Percentiles rank a stretch among this genome's conserved stretches.
Evolutionary conservation across 2,797 vertebrate species (phyloP).

Genomic region (Melanotaenia nigrans): DNA sequence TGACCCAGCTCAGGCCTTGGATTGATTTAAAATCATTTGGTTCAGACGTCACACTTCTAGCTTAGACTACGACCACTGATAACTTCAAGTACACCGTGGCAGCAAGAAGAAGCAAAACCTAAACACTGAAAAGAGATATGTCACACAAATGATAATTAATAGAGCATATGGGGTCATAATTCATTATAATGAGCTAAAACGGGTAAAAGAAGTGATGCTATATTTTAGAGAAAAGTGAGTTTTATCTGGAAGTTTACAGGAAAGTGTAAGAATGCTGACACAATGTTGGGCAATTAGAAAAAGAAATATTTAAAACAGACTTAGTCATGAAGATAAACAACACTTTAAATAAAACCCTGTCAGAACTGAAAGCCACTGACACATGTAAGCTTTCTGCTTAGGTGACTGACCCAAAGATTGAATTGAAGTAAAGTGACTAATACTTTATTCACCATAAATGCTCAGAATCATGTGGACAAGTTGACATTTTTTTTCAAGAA

Average conservation of each 20-base stretch:
- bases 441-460: background rate
- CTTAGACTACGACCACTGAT: slow-evolving; percentile 83
- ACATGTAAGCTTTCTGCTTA: slow-evolving; percentile 19
- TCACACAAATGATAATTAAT: slow-evolving; percentile 73
- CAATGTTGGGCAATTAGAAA: slow-evolving; percentile 45
- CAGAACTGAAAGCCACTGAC: slow-evolving; percentile 21
- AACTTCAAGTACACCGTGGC: slow-evolving; percentile 76
- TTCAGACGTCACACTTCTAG: slow-evolving; percentile 77
- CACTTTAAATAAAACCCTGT: slow-evolving; percentile 16
- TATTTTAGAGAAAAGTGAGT: slow-evolving; percentile 14
- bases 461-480: background rate
- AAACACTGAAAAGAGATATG: slow-evolving; percentile 72
- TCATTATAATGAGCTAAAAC: slow-evolving; percentile 52
- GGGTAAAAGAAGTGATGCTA: slow-evolving; percentile 3
- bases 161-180: slow-evolving; percentile 36
- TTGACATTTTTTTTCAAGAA: background rate
- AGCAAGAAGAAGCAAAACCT: slow-evolving; percentile 65
- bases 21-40: slow-evolving; percentile 74
- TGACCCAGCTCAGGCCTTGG: slow-evolving; percentile 75
- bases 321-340: slow-evolving; percentile 27
- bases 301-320: slow-evolving; percentile 22
- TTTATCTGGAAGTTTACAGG: slow-evolving; percentile 53
- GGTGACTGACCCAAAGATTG: background rate
- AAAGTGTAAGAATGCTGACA: slow-evolving; percentile 30
- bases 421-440: background rate